A percentile compares a stretch with the other conserved stretches of the same genome.
phyloP scores from a whole-genome alignment of 2,113 vertebrate genomes.

The Jaculus jaculus region DNA sequence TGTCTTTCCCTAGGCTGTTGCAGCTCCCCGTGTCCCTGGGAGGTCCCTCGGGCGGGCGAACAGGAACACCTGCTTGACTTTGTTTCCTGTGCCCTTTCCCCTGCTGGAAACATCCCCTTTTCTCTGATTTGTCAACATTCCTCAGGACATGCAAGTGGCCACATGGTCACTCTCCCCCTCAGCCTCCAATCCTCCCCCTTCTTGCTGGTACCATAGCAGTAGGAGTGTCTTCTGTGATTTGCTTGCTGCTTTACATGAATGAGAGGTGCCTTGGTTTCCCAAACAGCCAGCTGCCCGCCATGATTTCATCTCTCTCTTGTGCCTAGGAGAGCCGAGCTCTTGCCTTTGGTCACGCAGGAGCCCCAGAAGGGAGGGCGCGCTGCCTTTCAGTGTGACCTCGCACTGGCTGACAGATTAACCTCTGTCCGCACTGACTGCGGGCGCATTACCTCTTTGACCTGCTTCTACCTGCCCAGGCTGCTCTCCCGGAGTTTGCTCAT shows the following conservation, averaged over 20 bases:
- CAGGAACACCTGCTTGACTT: background rate
- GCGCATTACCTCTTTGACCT: constrained; percentile 42
- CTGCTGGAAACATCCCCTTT: background rate
- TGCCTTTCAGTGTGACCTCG: background rate
- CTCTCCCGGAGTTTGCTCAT: constrained; percentile 26
- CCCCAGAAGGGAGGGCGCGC: background rate
- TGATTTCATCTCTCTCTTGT: background rate
- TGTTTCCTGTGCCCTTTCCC: background rate
- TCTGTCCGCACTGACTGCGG: background rate
- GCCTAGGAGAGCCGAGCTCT: accelerated
- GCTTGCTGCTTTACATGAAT: background rate
- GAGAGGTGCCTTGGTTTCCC: background rate
- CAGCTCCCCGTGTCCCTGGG: background rate
- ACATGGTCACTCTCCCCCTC: no score
- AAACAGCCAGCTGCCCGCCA: accelerated
- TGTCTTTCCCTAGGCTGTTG: background rate
- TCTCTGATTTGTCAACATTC: background rate
- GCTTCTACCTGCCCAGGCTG: background rate
- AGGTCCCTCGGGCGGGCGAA: background rate
- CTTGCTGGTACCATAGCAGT: background rate
- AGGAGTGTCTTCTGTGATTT: background rate
- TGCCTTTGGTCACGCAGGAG: background rate
- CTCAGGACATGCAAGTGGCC: background rate
- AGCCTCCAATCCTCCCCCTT: background rate
- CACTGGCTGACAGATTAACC: background rate